Evolutionary conservation across 2,113 vertebrate species (phyloP), one percentile per base, ranked within the genome.

Genomic region (Notothenia rossii): DNA sequence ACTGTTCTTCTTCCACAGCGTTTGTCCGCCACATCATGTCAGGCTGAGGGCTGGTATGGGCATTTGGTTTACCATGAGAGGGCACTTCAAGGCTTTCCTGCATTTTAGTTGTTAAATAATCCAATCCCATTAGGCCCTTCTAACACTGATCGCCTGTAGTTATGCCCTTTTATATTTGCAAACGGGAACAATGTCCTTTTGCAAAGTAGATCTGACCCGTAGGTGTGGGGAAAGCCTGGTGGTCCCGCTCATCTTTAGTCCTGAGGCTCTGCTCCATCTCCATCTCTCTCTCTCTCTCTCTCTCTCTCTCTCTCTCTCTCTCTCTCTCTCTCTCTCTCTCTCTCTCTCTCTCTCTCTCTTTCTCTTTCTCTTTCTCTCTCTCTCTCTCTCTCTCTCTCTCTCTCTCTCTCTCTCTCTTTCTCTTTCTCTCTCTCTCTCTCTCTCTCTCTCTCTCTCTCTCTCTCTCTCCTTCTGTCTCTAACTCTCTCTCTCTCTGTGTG

Each of bases 11-110:
- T 84, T 94, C 86, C 78, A 81, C 93, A 95, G 94, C 79, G 64
- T 95, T 95, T 84, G 94, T 94, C 80, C 94, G 91, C 73, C 94
- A 94, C 91, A 93, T 95, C 94, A 88, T 95, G 93, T 94, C 94
- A 80, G 94, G 92, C 93, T 95, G 93, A 95, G 83, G 86, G 91
- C 88, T 62, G 89, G 92, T 92, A 90, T 77, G 82, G 89, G 90
- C 87, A 75, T 85, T 87, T 54, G 92, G 89, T 93, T 86, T 91
- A 90, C 78, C 36, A 65, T 79, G 72, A 91, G 84, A 85, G 59
- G 50, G 79, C 66, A 84, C 84, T 78, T 72, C 88, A 88, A 92
- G 90, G 90, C 87, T 90, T 83, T 91, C 77, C 82, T 85, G 71
- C 86, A 50, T 75, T 84, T 66, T 69, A 59, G 55, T 67, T 66